Base-by-base conservation (phyloP, 2,797 vertebrate species). In the Trachops cirrhosus region DNA sequence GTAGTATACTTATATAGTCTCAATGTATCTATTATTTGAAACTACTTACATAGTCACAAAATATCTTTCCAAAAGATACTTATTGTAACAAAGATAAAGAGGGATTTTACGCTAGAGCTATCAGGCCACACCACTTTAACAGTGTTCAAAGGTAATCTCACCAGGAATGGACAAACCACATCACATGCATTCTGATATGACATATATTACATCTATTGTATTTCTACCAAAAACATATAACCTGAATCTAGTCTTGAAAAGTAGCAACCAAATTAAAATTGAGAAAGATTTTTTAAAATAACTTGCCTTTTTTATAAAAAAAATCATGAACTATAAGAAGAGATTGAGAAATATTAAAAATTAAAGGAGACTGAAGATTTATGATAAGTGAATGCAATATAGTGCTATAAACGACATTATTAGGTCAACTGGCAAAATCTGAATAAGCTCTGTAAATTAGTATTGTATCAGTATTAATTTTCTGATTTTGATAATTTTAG, bases 271-370 rank as follows among this genome's bases (percentile, higher is more conserved):
- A 91, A 74, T 19, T 68, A 74, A 93, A 79, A 68, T 62, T 67
- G 48, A 84, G 44, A 80, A 85, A 73, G 8, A 73, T 73, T n/a
- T 57, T 50, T 86, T 15, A 12, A 83, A 91, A 70, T 59, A 78
- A 77, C 44, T 78, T 32, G 48, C 68, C 34, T 86, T 41, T 24
- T 88, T 57, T 62, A 29, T 12, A 29, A 62, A 37, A 59, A 68
- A 41, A 59, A 14, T 44, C 7, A 41, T 73, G 54, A 78, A 91
- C 73, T 44, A 95, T 6, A 91, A 84, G 34, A 39, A 46, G 26
- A 93, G 62, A 86, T n/a, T 77, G 59, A 57, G 46, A 84, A 83
- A 64, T 24, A 83, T 64, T 59, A 86, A 93, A 89, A 89, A 77
- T 54, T 64, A 78, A 86, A 89, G 34, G 24, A 77, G 48, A 57